A percentile compares a stretch with the other conserved stretches of the same genome.
Evolutionary conservation across 2,888 invertebrate species (phyloP).

Genomic region (Platynereis dumerilii): DNA sequence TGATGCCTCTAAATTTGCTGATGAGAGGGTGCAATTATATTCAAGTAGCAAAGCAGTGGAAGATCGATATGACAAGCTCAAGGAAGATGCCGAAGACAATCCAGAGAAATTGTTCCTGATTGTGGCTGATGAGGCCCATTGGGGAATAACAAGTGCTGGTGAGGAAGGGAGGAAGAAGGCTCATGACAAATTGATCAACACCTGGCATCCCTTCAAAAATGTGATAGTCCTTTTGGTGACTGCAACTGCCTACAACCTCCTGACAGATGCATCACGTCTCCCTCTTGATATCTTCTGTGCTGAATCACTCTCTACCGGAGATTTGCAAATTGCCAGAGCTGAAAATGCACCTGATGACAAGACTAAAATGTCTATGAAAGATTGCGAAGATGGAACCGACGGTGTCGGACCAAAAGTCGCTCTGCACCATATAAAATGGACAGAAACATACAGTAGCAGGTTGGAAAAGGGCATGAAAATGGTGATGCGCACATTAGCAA

Average conservation of each 20-base stretch:
- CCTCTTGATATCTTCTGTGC: not conserved
- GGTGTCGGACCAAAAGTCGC: not conserved
- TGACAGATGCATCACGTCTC: slow-evolving; percentile 15
- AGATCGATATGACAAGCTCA: not conserved
- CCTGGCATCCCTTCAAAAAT: slow-evolving; percentile 13
- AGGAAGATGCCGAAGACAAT: slow-evolving; percentile 1
- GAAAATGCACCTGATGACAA: not conserved
- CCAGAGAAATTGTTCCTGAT: slow-evolving; percentile 14
- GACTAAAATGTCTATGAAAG: not conserved
- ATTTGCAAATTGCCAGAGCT: not conserved
- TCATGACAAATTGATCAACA: slow-evolving; percentile 15
- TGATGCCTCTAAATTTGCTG: not conserved
- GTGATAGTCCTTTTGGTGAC: slow-evolving; percentile 20
- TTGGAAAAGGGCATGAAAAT: too few species aligned
- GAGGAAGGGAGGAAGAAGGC: not conserved
- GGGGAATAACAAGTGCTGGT: slow-evolving; percentile 10
- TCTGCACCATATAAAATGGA: not conserved
- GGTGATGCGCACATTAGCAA: too few species aligned
- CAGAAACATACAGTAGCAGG: too few species aligned
- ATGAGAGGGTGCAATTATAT: not conserved
- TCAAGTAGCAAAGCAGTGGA: too few species aligned
- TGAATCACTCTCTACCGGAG: not conserved
- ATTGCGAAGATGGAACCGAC: not conserved
- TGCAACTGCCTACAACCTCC: slow-evolving; percentile 23
- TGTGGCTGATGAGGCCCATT: slow-evolving; percentile 21